Evolutionary conservation across 2,113 vertebrate species (phyloP), one percentile per base, ranked within the genome.

Genomic region (Elachura formosa): DNA sequence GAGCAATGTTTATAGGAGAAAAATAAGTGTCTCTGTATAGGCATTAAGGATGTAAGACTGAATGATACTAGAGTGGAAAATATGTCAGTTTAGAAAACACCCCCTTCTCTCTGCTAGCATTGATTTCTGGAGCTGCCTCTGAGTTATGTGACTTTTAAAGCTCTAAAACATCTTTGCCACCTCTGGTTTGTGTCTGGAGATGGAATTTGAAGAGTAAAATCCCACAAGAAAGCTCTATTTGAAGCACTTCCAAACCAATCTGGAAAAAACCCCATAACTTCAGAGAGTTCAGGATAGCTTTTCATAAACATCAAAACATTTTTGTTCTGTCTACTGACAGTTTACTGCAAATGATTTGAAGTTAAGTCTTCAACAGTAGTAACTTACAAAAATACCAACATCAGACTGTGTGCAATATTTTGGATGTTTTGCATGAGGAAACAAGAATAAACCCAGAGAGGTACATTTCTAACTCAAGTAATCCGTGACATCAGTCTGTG

Each of bases 291-390:
- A 94, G 64, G 84, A 68, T 77, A 84, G 58, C 45, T 78, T 90
- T 91, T 67, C 73, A 92, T 91, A 89, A 95, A 84, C 87, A 96
- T 94, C 56, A 92, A 95, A 94, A 94, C 66, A 58, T 75, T 95
- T 90, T 72, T 89, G 11, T 75, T 96, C 66, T 91, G 64, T 79
- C 63, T 90, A 78, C 86, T 84, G 68, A 56, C 40, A 78, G 71
- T 41, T 89, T 90, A 87, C 45, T 92, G 43, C 45, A 78, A 94
- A 66, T 72, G 77, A 79, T 87, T 87, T 82, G 89, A 95, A 66
- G 86, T 87, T 94, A 77, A 67, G 33, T 21, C 67, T 94, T 89
- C 38, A 94, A 34, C 62, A 38, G 77, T 41, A 91, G 66, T 92
- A 56, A 90, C 31, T 68, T 38, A 64, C 45, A 40, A 61, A 92